Base-by-base conservation (phyloP, 2,113 vertebrate species). In the Cyphomyrus discorhynchus region DNA sequence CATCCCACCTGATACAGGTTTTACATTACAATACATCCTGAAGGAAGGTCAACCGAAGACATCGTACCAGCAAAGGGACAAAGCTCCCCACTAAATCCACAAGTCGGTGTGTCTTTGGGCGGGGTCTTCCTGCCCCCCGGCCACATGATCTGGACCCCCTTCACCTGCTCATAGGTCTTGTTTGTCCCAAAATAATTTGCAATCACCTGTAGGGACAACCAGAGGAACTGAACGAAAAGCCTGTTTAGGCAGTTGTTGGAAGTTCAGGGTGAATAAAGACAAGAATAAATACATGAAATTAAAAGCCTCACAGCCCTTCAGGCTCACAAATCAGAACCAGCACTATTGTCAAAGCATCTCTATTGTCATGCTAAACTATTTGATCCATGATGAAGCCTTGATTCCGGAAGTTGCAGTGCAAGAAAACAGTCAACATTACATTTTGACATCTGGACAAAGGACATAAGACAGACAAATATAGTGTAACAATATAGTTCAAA, bases 121-220 rank as follows among this genome's bases (percentile, higher is more conserved):
- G 92, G 90, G 7, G 21, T 90, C 42, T n/a, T 66, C 42, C 89
- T 90, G 42, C 90, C 91, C 74, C 91, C 92, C 42, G 92, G 91
- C 92, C 92, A 93, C 45, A 11, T 24, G 49, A 93, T 90, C 0
- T 85, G 17, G 50, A 92, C 56, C 50, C 92, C 92, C 21, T 53
- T 42, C 46, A 90, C 91, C 46, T 91, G 74, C 42, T 92, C 91
- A 80, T 91, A 93, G 5, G 88, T 87, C 83, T 91, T 92, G 58
- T 88, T 86, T 11, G 88, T 92, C 17, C 92, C 92, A 91, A 91
- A 91, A 89, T 93, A 92, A 88, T 92, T 92, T 13, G 91, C 92
- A 58, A 92, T 89, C 74, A 92, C 90, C 92, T 92, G 89, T 17
- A 24, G 50, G n/a, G 50, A 88, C 2, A 27, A 86, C n/a, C 42